phyloP scores from a whole-genome alignment of 1,140 invertebrate genomes.

The Vollenhovia emeryi region DNA sequence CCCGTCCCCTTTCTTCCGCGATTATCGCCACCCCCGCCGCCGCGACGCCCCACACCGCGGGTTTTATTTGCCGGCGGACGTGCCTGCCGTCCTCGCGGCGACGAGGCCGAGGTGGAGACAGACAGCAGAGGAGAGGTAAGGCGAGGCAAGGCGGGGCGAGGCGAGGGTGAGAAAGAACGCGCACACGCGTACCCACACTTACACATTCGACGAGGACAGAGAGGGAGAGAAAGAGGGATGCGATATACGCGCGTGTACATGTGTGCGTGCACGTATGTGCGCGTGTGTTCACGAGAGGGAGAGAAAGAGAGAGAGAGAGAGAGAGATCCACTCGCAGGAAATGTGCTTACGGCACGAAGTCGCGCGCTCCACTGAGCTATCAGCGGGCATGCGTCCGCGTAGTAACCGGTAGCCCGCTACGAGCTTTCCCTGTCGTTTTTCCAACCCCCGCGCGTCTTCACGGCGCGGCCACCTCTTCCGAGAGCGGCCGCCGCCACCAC shows the following conservation, averaged over 20 bases:
- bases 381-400: conserved; percentile 56
- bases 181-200: conserved; percentile 40
- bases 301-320: background rate
- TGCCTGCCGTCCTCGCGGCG: conserved; percentile 17
- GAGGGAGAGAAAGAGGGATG: background rate
- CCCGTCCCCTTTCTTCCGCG: conserved; percentile 15
- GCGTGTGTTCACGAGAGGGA: background rate
- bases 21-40: conserved; percentile 16
- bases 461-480: conserved; percentile 31
- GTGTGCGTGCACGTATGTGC: background rate
- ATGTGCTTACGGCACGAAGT: conserved; percentile 60
- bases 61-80: conserved; percentile 43
- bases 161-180: conserved; percentile 38
- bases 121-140: conserved; percentile 32
- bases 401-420: conserved; percentile 58
- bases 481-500: background rate
- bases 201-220: conserved; percentile 3
- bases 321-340: conserved; percentile 38
- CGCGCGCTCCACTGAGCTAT: conserved; percentile 59
- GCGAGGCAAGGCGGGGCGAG: background rate
- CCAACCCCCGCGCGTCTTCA: conserved; percentile 46
- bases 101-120: conserved; percentile 38
- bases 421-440: conserved; percentile 54
- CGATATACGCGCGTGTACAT: background rate
- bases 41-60: conserved; percentile 4